Conservation (phyloP, 2,113 vertebrate genomes). For the Sceloporus undulatus region DNA sequence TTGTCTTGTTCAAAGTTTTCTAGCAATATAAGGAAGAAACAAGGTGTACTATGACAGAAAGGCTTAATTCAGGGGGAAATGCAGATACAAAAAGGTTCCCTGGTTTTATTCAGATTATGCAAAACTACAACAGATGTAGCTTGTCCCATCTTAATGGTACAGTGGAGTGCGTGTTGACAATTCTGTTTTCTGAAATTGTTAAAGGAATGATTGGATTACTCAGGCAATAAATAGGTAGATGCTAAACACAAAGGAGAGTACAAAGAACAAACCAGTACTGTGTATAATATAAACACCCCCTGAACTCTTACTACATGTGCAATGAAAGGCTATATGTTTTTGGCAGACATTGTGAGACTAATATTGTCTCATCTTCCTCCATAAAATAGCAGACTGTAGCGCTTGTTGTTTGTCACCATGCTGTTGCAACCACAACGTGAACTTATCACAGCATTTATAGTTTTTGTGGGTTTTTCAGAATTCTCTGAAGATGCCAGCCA, state of each 20-base stretch:
- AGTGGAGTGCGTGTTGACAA: background rate
- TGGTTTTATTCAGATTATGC: background rate
- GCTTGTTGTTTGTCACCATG: background rate
- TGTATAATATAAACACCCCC: background rate
- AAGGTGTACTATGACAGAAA: background rate
- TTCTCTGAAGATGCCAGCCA: no score
- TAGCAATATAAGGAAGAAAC: background rate
- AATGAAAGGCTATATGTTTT: background rate
- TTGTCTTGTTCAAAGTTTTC: background rate
- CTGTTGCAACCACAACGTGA: background rate
- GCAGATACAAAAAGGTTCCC: background rate
- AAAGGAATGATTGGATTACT: background rate
- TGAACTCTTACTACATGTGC: background rate
- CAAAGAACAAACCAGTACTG: background rate
- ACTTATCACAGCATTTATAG: background rate
- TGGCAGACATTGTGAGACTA: background rate
- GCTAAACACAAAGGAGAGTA: background rate
- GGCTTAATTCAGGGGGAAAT: background rate
- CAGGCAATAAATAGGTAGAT: background rate
- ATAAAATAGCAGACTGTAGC: constrained; percentile 4
- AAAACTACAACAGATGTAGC: background rate
- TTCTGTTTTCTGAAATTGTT: background rate
- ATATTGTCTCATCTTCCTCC: background rate
- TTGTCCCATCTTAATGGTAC: background rate
- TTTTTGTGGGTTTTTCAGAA: no score